phyloP scores from a whole-genome alignment of 2,113 vertebrate genomes.

The Prunella fulvescens region DNA sequence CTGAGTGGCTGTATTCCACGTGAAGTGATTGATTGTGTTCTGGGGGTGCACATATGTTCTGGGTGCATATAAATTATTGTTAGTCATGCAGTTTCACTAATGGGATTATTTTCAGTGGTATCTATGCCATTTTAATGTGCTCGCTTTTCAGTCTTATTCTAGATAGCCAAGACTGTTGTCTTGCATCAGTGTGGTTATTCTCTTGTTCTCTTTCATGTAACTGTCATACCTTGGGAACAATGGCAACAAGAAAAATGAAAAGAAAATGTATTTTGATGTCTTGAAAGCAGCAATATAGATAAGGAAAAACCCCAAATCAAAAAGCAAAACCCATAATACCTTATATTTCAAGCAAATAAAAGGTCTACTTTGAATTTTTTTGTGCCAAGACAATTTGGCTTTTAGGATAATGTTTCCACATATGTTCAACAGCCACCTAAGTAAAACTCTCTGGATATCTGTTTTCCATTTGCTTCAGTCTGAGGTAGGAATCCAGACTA shows the following conservation, averaged over 20 bases:
- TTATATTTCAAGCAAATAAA: not conserved
- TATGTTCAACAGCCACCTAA: not conserved
- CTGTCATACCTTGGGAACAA: not conserved
- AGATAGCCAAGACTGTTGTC: not conserved
- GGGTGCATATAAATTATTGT: slow-evolving; percentile 61
- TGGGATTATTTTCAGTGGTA: slow-evolving; percentile 41
- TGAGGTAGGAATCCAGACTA: not conserved
- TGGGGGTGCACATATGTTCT: slow-evolving; percentile 61
- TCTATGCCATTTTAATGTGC: slow-evolving; percentile 42
- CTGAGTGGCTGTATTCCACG: slow-evolving; percentile 63
- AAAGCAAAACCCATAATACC: not conserved
- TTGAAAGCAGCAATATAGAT: not conserved
- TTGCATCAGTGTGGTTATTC: not conserved
- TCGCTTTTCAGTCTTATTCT: not conserved
- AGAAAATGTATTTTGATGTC: not conserved
- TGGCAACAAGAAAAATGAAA: not conserved
- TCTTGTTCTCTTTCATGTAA: slow-evolving; percentile 4
- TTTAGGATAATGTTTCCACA: not conserved
- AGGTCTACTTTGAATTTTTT: not conserved
- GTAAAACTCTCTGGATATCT: not conserved
- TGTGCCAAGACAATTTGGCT: not conserved
- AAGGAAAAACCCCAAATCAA: not conserved
- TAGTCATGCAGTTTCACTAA: slow-evolving; percentile 37
- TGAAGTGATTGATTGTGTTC: slow-evolving; percentile 65
- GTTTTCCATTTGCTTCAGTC: not conserved